Evolutionary conservation across 2,113 vertebrate genomes (phyloP).

Genomic region (Syngnathoides biaculeatus): DNA sequence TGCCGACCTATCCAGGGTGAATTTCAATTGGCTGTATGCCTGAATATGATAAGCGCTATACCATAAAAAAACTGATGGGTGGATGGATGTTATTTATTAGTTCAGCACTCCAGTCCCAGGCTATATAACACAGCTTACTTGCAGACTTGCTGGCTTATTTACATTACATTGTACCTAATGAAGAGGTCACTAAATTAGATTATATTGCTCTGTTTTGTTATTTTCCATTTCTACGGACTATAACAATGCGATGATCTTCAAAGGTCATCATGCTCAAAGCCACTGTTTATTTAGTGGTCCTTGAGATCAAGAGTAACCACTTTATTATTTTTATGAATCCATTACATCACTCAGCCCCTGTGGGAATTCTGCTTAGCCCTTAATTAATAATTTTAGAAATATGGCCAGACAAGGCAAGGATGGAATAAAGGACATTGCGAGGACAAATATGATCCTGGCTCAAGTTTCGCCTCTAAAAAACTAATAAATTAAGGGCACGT

Average conservation of each 20-base stretch:
- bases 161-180: constrained; percentile 61
- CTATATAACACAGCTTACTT: too few species aligned
- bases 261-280: neutral
- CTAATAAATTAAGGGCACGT: constrained; percentile 57
- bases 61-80: too few species aligned
- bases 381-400: constrained; percentile 66
- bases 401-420: constrained; percentile 45
- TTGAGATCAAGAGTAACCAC: neutral
- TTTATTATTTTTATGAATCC: constrained; percentile 66
- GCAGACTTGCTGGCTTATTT: too few species aligned
- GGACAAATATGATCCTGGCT: constrained; percentile 33
- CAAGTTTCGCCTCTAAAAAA: constrained; percentile 65
- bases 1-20: too few species aligned
- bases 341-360: constrained; percentile 69
- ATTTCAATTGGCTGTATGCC: too few species aligned
- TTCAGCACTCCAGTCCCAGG: neutral
- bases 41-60: too few species aligned
- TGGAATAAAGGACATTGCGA: constrained; percentile 39
- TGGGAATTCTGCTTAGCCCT: constrained; percentile 54
- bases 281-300: neutral
- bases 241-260: neutral
- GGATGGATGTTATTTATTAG: neutral
- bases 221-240: too few species aligned
- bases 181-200: constrained; percentile 28
- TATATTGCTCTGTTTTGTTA: neutral